Evolutionary conservation across 2,888 invertebrate genomes (phyloP).

Genomic region (Hypolimnas misippus): DNA sequence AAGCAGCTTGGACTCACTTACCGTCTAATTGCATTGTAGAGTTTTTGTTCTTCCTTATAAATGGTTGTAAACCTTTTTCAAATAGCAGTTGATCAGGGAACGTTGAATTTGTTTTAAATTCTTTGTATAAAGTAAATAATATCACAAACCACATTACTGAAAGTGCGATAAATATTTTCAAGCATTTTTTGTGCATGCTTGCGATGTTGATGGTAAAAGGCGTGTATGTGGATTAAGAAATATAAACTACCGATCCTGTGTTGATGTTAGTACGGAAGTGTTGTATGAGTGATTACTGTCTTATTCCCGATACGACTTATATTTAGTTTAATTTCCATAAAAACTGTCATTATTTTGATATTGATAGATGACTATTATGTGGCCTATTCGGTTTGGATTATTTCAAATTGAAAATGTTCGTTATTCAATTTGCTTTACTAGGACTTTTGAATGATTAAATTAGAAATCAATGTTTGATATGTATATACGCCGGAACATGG

Average conservation of each 20-base stretch:
- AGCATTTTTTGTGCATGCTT: constrained; percentile 41
- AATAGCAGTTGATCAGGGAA: constrained; percentile 41
- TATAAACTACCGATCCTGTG: no score
- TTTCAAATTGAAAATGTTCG: no score
- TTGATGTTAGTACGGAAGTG: constrained; percentile 4
- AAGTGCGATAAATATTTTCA: constrained; percentile 49
- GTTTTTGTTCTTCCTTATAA: constrained; percentile 36
- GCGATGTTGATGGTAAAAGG: background rate
- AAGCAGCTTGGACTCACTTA: constrained; percentile 11
- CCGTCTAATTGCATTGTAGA: constrained; percentile 28
- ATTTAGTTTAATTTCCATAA: no score
- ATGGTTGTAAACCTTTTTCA: constrained; percentile 47
- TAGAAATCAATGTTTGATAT: no score
- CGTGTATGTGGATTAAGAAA: constrained; percentile 34
- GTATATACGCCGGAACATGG: no score
- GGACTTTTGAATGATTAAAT: no score
- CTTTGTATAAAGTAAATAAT: constrained; percentile 50
- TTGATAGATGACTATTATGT: no score
- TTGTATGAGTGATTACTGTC: background rate
- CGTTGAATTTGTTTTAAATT: constrained; percentile 44
- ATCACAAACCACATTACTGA: constrained; percentile 56
- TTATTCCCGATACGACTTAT: background rate
- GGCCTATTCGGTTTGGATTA: no score
- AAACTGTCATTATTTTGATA: no score
- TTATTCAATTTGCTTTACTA: no score